Conservation (phyloP, 2,113 vertebrate genomes). For the Chroicocephalus ridibundus region DNA sequence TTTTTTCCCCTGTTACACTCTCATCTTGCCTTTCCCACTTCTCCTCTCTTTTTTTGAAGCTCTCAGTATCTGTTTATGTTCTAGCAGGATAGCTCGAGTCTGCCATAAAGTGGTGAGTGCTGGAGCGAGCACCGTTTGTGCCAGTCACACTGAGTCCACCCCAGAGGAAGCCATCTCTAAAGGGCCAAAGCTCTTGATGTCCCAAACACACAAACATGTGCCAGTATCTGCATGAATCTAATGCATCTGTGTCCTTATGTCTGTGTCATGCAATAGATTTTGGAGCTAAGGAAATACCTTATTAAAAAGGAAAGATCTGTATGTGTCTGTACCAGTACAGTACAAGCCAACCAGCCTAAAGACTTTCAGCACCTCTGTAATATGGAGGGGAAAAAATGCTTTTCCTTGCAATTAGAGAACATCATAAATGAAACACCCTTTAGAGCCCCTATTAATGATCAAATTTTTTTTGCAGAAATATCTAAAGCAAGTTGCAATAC, state of each 20-base stretch:
- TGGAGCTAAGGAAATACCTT: not conserved
- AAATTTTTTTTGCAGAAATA: not conserved
- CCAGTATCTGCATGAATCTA: not conserved
- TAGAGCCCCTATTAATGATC: not conserved
- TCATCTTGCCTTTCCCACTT: not conserved
- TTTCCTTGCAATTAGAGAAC: conserved; percentile 2
- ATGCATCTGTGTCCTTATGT: not conserved
- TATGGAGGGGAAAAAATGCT: not conserved
- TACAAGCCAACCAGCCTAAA: not conserved
- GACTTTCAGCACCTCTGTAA: not conserved
- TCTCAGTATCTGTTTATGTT: not conserved
- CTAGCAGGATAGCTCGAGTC: not conserved
- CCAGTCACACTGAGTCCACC: not conserved
- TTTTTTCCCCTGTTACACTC: not conserved
- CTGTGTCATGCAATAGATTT: not conserved
- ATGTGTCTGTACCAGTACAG: not conserved
- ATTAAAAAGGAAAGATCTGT: not conserved
- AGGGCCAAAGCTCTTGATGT: not conserved
- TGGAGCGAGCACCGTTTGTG: not conserved
- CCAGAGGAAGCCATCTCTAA: not conserved
- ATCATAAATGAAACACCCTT: not conserved
- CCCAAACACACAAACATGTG: not conserved
- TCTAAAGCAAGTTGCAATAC: not conserved
- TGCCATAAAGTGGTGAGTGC: not conserved
- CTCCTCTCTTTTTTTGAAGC: not conserved